phyloP scores from a whole-genome alignment of 2,888 invertebrate genomes.

The Nemoura dubitans region DNA sequence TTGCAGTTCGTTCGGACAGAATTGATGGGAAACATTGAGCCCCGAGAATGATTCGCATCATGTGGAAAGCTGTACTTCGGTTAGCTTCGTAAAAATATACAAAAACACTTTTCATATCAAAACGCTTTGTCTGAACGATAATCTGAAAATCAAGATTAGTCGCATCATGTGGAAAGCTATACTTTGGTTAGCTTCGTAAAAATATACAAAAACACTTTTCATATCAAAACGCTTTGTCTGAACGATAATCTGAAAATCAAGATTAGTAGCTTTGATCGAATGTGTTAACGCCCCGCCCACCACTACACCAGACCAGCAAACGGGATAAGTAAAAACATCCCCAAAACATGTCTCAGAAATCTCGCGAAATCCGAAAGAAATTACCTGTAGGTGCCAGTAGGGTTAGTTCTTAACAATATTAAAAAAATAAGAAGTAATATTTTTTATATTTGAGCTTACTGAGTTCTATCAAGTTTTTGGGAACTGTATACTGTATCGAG shows the following conservation, averaged over 20 bases:
- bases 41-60: neutral
- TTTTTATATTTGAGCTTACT: neutral
- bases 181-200: neutral
- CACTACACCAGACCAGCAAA: too few species aligned
- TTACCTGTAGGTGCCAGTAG: too few species aligned
- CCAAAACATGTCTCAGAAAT: too few species aligned
- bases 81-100: neutral
- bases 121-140: neutral
- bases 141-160: neutral
- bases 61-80: neutral
- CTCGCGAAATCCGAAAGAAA: too few species aligned
- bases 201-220: neutral
- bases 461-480: neutral
- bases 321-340: too few species aligned
- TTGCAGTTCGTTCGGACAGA: neutral
- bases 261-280: neutral
- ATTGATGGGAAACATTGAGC: neutral
- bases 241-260: neutral
- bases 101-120: neutral
- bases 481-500: neutral
- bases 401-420: too few species aligned
- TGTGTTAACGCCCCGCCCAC: too few species aligned
- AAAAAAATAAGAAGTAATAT: neutral
- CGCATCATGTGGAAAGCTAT: too few species aligned
- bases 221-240: neutral